Conservation (phyloP, 2,113 vertebrate species). For the Toxotes chatareus region DNA sequence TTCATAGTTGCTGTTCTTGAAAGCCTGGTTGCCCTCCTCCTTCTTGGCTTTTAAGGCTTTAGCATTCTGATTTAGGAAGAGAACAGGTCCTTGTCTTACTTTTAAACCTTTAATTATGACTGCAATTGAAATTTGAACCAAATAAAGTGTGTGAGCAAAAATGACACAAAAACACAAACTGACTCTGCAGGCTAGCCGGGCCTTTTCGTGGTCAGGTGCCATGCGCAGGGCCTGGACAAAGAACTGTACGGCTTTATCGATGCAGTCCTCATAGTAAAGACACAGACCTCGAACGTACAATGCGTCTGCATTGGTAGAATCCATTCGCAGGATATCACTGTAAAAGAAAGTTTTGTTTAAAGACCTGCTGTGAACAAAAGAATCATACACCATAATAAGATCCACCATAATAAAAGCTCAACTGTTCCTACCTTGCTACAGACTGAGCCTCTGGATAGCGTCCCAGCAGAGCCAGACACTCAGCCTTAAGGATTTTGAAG, state of each 20-base stretch:
- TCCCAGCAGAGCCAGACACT: constrained; percentile 94
- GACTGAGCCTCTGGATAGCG: constrained; percentile 97
- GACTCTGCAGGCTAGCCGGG: constrained; percentile 93
- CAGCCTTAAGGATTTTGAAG: constrained; percentile 97
- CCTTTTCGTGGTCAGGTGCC: constrained; percentile 96
- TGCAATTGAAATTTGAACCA: background rate
- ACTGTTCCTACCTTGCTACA: constrained; percentile 89
- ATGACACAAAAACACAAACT: constrained; percentile 37
- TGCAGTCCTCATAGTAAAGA: constrained; percentile 97
- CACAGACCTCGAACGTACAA: constrained; percentile 95
- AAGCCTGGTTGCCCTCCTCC: constrained; percentile 94
- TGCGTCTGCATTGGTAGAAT: constrained; percentile 94
- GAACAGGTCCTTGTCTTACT: background rate
- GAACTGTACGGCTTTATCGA: constrained; percentile 96
- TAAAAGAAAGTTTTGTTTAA: background rate
- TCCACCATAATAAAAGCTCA: background rate
- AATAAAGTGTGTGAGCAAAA: background rate
- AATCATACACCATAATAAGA: background rate
- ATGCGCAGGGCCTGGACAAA: constrained; percentile 96
- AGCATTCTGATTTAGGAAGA: constrained; percentile 87
- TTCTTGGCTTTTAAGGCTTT: constrained; percentile 98
- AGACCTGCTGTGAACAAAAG: background rate
- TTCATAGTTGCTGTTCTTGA: constrained; percentile 92
- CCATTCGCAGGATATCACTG: constrained; percentile 95
- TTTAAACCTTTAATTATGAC: background rate